Evolutionary conservation across 53 echinoderm and acorn worm genomes (phyloP), one percentile per base, ranked within the genome.

Genomic region (Holothuria leucospilota): DNA sequence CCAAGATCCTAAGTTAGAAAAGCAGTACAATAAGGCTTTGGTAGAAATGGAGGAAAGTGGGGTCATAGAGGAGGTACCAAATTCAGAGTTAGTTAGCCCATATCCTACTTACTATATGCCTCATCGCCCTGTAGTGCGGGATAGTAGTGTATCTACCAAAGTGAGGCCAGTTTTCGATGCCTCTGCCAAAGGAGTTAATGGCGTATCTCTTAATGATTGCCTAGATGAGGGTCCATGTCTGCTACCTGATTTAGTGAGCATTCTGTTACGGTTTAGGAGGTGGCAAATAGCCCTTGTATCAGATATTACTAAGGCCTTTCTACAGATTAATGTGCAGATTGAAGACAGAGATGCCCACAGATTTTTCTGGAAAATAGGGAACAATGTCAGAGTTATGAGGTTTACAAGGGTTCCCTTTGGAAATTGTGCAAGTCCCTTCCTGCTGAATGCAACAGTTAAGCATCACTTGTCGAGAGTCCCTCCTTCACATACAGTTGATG

Each of bases 151-250:
- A 3, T 28, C 26, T 29, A 66, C 66, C 2, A 66, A 66, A 11
- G 14, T 66, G 6, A 26, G 66, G 10, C 66, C 66, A 4, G 66
- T 66, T 8, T 66, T 29, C 8, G 66, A 28, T 5, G 3, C 14
- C n/a, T n/a, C n/a, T n/a, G n/a, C n/a, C n/a, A n/a, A n/a, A n/a
- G n/a, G n/a, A n/a, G n/a, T n/a, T n/a, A 66, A 66, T 66, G 66
- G 66, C 3, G 66, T 66, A 3, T 66, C 66, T 21, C 66, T 66
- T 21, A 66, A 66, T 66, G 5, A 6, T 66, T 66, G 66, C 14
- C 66, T 66, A 8, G 66, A 66, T 8, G 66, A 66, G 66, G 66
- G 66, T 5, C 66, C 66, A 66, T 66, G 66, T 66, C 66, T 66
- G 3, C 10, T 66, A 21, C 66, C 66, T 21, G 14, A 66, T 66